Percentiles rank a stretch among this genome's conserved stretches.
These are phyloP conservation scores for Anseranas semipalmata DNA, from an alignment of 2,113 vertebrate species.

Conservation along the genomic window DNA sequence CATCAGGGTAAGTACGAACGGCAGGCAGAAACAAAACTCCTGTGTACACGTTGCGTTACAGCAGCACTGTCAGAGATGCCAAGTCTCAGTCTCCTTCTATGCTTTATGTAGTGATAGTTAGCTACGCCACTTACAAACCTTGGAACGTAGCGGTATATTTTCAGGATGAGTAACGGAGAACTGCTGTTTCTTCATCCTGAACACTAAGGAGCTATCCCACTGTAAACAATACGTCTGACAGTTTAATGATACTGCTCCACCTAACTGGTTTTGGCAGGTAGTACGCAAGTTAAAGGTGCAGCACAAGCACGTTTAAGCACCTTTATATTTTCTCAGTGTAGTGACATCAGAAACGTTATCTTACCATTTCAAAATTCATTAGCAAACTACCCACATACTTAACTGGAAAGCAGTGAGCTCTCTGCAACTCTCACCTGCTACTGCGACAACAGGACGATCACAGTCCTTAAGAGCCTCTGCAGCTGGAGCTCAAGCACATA, in stretches of 20 bases:
- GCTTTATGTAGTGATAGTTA: background rate
- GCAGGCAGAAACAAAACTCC: conserved; percentile 46
- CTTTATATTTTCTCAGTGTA: background rate
- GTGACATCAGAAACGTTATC: background rate
- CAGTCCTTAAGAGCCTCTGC: background rate
- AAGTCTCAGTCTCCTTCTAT: conserved; percentile 13
- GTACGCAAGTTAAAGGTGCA: background rate
- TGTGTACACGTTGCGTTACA: background rate
- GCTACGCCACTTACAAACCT: background rate
- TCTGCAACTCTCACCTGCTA: background rate
- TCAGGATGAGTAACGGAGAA: background rate
- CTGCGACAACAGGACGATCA: background rate
- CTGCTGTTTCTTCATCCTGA: conserved; percentile 29
- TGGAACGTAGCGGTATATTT: background rate
- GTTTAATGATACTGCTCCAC: conserved; percentile 10
- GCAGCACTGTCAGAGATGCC: conserved; percentile 7
- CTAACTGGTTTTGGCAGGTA: conserved; percentile 12
- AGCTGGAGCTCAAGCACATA: background rate
- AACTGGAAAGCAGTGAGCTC: background rate
- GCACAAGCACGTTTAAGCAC: background rate
- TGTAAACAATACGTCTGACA: background rate
- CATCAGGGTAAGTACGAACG: background rate
- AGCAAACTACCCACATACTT: background rate
- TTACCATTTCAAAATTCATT: background rate
- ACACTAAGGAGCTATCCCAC: background rate